A percentile compares a stretch with the other conserved stretches of the same genome.
Evolutionary conservation across 2,113 vertebrate species (phyloP).

Genomic region (Oenanthe oenanthe): DNA sequence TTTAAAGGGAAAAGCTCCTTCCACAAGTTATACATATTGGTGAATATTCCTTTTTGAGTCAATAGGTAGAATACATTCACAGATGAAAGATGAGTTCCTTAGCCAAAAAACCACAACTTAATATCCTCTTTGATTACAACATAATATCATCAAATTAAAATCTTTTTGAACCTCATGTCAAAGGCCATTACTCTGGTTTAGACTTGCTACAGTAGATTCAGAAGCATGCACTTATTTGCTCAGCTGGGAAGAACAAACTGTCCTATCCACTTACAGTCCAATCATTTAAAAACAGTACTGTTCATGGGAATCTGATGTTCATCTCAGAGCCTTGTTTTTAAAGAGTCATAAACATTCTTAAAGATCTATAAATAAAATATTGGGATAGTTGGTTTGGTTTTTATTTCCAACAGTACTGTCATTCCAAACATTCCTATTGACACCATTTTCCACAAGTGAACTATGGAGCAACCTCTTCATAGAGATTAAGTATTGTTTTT

Average conservation of each 20-base stretch:
- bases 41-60: not conserved
- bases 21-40: not conserved
- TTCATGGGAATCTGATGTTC: not conserved
- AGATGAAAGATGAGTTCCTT: not conserved
- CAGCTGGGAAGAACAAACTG: not conserved
- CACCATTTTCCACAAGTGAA: not conserved
- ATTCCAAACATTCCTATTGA: not conserved
- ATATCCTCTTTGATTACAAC: not conserved
- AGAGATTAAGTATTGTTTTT: not conserved
- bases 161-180: not conserved
- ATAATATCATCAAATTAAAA: not conserved
- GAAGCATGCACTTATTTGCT: not conserved
- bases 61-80: not conserved
- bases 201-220: not conserved
- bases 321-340: not conserved
- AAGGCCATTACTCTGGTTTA: not conserved
- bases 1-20: not conserved
- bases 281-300: not conserved
- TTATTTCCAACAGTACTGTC: not conserved
- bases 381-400: not conserved
- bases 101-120: not conserved
- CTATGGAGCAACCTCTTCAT: not conserved
- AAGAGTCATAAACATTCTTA: not conserved
- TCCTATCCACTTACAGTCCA: not conserved
- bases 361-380: not conserved